These are phyloP conservation scores for Agrochola macilenta DNA, from an alignment of 2,888 invertebrate species.

Conservation along the genomic window DNA sequence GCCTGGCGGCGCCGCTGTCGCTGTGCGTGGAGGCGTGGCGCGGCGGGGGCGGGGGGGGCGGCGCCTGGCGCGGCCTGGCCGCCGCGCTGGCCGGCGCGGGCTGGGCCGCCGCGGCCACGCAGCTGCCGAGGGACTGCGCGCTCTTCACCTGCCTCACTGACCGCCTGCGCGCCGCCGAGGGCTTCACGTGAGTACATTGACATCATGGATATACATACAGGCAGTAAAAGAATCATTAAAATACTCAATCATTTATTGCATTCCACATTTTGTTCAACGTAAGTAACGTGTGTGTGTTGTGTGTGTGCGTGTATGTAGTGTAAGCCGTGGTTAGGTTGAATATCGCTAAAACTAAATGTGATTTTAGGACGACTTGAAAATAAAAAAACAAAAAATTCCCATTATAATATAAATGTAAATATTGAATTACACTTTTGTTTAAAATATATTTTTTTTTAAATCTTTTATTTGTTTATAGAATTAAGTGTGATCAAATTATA, in stretches of 20 bases:
- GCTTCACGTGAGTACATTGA: constrained; percentile 79
- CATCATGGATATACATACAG: not conserved
- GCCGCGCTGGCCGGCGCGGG: constrained; percentile 75
- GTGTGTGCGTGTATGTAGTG: not conserved
- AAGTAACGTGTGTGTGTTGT: not conserved
- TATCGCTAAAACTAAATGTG: not conserved
- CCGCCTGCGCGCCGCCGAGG: constrained; percentile 74
- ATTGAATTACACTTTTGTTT: not conserved
- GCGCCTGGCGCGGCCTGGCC: constrained; percentile 68
- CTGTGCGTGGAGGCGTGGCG: constrained; percentile 93
- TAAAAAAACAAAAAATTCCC: not conserved
- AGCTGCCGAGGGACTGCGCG: constrained; percentile 58
- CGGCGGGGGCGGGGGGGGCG: constrained; percentile 75
- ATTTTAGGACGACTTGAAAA: not conserved
- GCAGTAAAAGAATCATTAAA: not conserved
- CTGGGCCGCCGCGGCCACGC: constrained; percentile 79
- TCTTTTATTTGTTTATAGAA: not conserved
- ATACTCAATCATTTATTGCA: not conserved
- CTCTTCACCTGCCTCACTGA: constrained; percentile 72
- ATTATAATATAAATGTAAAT: not conserved
- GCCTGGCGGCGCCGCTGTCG: constrained; percentile 96
- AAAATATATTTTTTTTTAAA: too few species aligned
- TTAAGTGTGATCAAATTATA: not conserved
- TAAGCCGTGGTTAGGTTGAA: not conserved
- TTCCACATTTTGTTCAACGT: not conserved